These are phyloP conservation scores for Dicycla oo DNA, from an alignment of 2,888 invertebrate genomes.

Conservation along the genomic window DNA sequence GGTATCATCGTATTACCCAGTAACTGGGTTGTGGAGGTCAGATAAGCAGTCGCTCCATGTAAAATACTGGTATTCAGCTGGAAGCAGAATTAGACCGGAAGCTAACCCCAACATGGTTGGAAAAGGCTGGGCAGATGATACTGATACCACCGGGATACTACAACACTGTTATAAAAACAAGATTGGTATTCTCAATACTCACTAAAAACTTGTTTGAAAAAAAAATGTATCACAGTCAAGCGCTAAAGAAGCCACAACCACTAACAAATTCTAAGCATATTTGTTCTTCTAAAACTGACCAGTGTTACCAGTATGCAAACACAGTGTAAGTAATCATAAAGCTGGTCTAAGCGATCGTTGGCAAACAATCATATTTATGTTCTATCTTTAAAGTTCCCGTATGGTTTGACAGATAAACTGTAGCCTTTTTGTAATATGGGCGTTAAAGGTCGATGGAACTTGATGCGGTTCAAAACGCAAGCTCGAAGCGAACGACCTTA, in stretches of 20 bases:
- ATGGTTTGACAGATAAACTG: constrained; percentile 47
- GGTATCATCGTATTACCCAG: too few species aligned
- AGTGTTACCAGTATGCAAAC: constrained; percentile 13
- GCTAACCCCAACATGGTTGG: too few species aligned
- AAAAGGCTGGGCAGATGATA: too few species aligned
- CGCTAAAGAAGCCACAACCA: constrained; percentile 19
- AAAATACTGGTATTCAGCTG: too few species aligned
- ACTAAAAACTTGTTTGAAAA: background rate
- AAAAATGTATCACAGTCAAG: background rate
- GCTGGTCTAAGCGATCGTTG: constrained; percentile 26
- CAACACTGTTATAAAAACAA: background rate
- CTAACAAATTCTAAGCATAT: constrained; percentile 33
- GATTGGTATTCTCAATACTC: background rate
- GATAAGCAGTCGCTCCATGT: too few species aligned
- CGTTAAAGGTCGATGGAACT: constrained; percentile 34
- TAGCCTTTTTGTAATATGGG: constrained; percentile 39
- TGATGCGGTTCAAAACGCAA: constrained; percentile 10
- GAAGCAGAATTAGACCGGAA: too few species aligned
- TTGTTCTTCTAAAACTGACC: constrained; percentile 32
- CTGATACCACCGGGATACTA: background rate
- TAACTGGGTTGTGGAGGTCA: too few species aligned
- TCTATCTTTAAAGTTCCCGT: constrained; percentile 54
- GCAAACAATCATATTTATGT: constrained; percentile 56
- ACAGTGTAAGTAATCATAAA: constrained; percentile 32
- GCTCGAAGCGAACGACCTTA: background rate